These are phyloP conservation scores for Ciona savignyi DNA, from an alignment of 23 tunicate genomes.

Conservation along the genomic window DNA sequence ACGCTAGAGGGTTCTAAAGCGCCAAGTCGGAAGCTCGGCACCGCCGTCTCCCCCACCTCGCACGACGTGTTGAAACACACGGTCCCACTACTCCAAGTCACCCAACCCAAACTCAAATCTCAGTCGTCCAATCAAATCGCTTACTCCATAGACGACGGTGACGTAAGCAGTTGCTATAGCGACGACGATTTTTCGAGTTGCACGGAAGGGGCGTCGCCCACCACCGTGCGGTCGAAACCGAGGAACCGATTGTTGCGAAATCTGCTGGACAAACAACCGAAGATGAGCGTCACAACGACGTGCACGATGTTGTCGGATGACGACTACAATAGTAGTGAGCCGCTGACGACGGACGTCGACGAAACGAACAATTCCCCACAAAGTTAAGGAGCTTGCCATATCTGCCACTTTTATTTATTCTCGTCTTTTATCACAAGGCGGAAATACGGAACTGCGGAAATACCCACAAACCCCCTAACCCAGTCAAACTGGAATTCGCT, in stretches of 20 bases:
- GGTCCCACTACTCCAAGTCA: background rate
- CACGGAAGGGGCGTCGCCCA: background rate
- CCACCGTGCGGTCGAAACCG: background rate
- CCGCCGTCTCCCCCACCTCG: background rate
- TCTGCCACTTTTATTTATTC: too few species aligned
- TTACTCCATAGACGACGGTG: background rate
- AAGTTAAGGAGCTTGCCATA: too few species aligned
- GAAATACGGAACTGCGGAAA: too few species aligned
- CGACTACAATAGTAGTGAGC: background rate
- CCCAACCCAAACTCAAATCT: background rate
- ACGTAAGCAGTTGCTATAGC: background rate
- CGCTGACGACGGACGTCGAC: background rate
- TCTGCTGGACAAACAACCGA: conserved; percentile 22
- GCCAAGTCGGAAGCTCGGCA: conserved; percentile 1
- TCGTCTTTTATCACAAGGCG: too few species aligned
- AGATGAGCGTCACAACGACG: conserved; percentile 18
- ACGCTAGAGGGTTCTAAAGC: conserved; percentile 8
- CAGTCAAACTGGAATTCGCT: too few species aligned
- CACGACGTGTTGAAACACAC: background rate
- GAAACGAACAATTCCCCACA: too few species aligned
- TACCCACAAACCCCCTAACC: too few species aligned
- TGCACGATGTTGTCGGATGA: conserved; percentile 39
- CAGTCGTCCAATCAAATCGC: background rate
- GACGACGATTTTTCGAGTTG: background rate
- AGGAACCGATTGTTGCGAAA: conserved; percentile 14